Evolutionary conservation across 1,140 invertebrate genomes (phyloP), one percentile per base, ranked within the genome.

Genomic region (Acromyrmex echinatior): DNA sequence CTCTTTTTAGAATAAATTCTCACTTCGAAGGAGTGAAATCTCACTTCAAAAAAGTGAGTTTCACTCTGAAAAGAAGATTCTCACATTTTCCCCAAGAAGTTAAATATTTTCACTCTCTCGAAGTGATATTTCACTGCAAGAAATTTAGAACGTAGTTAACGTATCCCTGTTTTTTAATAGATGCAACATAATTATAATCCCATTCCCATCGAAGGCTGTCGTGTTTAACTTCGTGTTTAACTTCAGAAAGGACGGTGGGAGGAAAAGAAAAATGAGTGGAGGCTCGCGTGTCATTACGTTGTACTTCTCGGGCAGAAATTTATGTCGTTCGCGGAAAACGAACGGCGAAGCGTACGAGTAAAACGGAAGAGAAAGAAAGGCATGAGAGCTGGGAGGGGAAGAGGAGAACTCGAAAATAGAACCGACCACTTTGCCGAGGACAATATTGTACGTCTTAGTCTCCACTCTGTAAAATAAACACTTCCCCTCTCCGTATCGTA

Each of bases 391-490:
- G 4, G 18, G n/a, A 21, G 18, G 16, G 6, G 25, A 21, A 14
- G 18, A 35, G 51, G 56, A 31, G 49, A 74, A 77, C 18, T 49
- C 49, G n/a, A 66, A 85, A 76, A 76, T 68, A 74, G 56, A 84
- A 76, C 35, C 56, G 70, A 66, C 66, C 74, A 90, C 89, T 90
- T 90, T 90, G 63, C 25, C 60, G 74, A 25, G 80, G 70, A 91
- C 80, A 90, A 91, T 91, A 88, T 90, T 86, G 86, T 88, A 66
- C 79, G 77, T 91, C 77, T 86, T 68, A 71, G 62, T 79, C 39
- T 89, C 53, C 39, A 90, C 86, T 90, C 77, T 58, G 88, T 88
- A 86, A 90, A 90, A 90, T 91, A 90, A 90, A 90, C 86, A 90
- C 51, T 18, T 16, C 45, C 71, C 25, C 56, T 49, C 18, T 12